These are phyloP conservation scores for Calliopum simillimum DNA, from an alignment of 2,888 invertebrate genomes.

Conservation along the genomic window DNA sequence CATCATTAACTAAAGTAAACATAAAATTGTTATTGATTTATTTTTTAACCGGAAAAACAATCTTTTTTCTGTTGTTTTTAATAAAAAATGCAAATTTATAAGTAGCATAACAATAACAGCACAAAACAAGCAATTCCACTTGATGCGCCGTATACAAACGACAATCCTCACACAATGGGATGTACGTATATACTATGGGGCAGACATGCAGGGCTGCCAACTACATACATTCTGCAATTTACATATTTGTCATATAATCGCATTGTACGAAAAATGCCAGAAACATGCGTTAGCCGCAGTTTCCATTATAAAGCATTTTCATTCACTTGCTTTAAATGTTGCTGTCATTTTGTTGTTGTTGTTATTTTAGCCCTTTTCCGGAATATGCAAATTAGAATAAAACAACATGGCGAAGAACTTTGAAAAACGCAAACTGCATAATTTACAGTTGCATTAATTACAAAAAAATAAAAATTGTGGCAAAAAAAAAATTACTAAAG, in stretches of 20 bases:
- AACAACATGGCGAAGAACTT: constrained; percentile 30
- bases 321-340: constrained; percentile 14
- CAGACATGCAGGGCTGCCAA: constrained; percentile 1
- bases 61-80: too few species aligned
- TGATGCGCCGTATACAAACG: too few species aligned
- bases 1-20: too few species aligned
- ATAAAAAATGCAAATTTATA: too few species aligned
- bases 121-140: too few species aligned
- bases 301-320: constrained; percentile 19
- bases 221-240: constrained; percentile 26
- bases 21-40: too few species aligned
- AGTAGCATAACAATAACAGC: too few species aligned
- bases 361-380: neutral
- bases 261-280: constrained; percentile 19
- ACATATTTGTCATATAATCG: constrained; percentile 33
- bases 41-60: too few species aligned
- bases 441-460: constrained; percentile 34
- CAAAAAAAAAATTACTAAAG: neutral
- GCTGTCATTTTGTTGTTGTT: neutral
- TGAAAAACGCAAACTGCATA: constrained; percentile 15
- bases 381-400: constrained; percentile 28
- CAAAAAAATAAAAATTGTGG: constrained; percentile 2
- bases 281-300: constrained; percentile 31
- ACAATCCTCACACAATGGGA: too few species aligned
- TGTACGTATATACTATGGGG: too few species aligned